These are phyloP conservation scores for Metaphire vulgaris DNA, from an alignment of 1,140 invertebrate species.

Conservation along the genomic window DNA sequence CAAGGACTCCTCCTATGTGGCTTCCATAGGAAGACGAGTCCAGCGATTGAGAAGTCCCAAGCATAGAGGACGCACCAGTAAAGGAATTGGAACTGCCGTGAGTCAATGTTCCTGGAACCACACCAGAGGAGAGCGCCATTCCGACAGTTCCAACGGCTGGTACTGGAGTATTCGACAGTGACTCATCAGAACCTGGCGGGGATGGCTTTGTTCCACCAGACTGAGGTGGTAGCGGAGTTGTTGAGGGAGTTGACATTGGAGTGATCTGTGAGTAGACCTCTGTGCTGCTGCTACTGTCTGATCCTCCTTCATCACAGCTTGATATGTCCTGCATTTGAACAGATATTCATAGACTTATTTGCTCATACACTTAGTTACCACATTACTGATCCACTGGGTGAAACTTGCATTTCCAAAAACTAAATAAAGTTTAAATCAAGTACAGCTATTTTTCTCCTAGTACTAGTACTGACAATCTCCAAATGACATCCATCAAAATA, in stretches of 20 bases:
- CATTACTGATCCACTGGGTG: too few species aligned
- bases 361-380: too few species aligned
- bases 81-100: not conserved
- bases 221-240: not conserved
- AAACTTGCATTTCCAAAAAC: too few species aligned
- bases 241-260: not conserved
- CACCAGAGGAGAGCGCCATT: not conserved
- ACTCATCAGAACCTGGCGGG: not conserved
- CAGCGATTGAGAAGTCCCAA: not conserved
- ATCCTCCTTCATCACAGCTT: conserved; percentile 12
- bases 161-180: not conserved
- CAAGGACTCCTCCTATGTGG: too few species aligned
- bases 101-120: not conserved
- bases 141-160: not conserved
- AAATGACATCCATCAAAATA: too few species aligned
- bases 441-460: too few species aligned
- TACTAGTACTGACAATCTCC: too few species aligned
- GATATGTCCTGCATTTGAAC: conserved; percentile 1
- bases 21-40: not conserved
- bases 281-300: conserved; percentile 23
- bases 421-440: too few species aligned
- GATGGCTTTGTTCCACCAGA: not conserved
- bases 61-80: not conserved
- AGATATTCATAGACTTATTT: too few species aligned
- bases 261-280: conserved; percentile 19